Evolutionary conservation across 2,888 invertebrate genomes (phyloP).

Genomic region (Chesias legatella): DNA sequence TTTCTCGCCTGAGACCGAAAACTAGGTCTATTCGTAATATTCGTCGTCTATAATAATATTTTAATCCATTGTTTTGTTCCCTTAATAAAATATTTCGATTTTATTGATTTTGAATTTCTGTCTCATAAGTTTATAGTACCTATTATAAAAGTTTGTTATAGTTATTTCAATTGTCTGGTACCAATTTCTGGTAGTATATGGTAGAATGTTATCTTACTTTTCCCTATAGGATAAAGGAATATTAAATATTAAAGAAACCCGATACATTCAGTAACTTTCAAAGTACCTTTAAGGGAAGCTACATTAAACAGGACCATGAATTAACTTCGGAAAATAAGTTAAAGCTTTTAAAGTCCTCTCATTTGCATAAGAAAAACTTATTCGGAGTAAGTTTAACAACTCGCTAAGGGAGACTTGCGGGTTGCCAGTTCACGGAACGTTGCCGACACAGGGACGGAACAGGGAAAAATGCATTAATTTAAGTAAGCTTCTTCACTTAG

Average conservation of each 20-base stretch:
- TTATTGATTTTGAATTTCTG: too few relatives aligned
- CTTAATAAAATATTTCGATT: too few relatives aligned
- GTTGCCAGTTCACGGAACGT: conserved; percentile 3
- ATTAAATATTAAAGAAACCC: neutral
- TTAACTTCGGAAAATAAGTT: conserved; percentile 15
- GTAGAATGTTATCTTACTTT: too few relatives aligned
- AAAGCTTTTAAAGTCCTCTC: conserved; percentile 14
- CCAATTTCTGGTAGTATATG: too few relatives aligned
- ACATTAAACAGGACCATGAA: conserved; percentile 16
- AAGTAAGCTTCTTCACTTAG: too few relatives aligned
- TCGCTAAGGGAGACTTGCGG: neutral
- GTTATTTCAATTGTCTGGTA: too few relatives aligned
- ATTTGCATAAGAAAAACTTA: conserved; percentile 42
- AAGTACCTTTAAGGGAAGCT: conserved; percentile 7
- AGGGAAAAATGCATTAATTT: neutral
- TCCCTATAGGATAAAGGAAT: neutral
- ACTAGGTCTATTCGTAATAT: too few relatives aligned
- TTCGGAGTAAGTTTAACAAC: conserved; percentile 11
- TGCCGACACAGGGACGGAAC: conserved; percentile 14
- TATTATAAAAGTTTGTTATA: too few relatives aligned
- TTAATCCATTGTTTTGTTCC: too few relatives aligned
- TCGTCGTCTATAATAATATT: too few relatives aligned
- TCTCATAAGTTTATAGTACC: too few relatives aligned
- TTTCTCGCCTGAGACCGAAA: too few relatives aligned
- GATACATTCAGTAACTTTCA: conserved; percentile 5